Evolutionary conservation across 35 echinoderm and acorn worm species (phyloP).

Genomic region (Apostichopus parvimensis): DNA sequence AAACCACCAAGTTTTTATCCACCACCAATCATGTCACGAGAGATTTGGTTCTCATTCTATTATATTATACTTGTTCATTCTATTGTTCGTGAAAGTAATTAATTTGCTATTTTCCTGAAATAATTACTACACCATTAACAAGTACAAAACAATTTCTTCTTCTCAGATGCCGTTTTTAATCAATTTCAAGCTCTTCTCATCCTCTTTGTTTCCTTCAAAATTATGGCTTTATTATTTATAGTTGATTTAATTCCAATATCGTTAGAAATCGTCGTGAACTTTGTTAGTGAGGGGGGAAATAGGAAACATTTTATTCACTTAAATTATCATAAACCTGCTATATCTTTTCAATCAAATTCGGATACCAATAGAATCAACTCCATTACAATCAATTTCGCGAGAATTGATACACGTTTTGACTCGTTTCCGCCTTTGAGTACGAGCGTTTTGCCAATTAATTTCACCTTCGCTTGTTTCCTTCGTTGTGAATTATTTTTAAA

Average conservation of each 20-base stretch:
- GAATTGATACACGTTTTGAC: neutral
- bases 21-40: too few species aligned
- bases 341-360: neutral
- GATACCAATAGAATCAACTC: neutral
- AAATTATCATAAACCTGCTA: neutral
- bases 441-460: neutral
- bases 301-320: constrained; percentile 5
- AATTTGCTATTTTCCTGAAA: neutral
- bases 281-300: neutral
- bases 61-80: neutral
- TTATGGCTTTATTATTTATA: neutral
- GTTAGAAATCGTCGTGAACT: too few species aligned
- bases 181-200: neutral
- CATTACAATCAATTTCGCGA: neutral
- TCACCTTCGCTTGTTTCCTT: neutral
- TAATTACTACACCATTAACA: neutral
- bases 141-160: neutral
- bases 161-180: neutral
- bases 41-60: too few species aligned
- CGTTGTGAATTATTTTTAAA: neutral
- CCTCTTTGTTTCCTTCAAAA: too few species aligned
- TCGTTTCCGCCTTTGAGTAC: neutral
- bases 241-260: neutral
- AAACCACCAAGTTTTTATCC: too few species aligned
- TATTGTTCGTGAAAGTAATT: neutral